Evolutionary conservation across 2,888 invertebrate genomes (phyloP).

Genomic region (Ophion ventricosus): DNA sequence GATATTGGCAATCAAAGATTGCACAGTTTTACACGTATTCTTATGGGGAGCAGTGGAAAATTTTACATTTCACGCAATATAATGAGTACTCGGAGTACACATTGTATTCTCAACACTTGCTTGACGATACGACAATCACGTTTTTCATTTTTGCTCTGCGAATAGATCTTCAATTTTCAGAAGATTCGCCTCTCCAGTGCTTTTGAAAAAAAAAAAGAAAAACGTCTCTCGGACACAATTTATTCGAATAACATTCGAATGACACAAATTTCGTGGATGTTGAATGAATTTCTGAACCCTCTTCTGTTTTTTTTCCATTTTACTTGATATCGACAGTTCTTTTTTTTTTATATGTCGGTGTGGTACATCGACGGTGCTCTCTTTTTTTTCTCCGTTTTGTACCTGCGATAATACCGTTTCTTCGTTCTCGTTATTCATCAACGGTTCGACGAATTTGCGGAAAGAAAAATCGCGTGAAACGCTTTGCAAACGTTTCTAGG

Average conservation of each 20-base stretch:
- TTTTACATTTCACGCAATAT: too few relatives aligned
- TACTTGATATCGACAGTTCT: not conserved
- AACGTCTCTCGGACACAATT: not conserved
- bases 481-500: slow-evolving; percentile 82
- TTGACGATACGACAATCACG: too few relatives aligned
- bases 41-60: too few relatives aligned
- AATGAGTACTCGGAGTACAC: not conserved
- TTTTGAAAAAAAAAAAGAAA: not conserved
- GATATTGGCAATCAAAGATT: too few relatives aligned
- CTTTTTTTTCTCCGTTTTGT: not conserved
- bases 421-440: slow-evolving; percentile 38
- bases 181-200: not conserved
- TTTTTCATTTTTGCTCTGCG: not conserved
- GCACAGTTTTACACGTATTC: too few relatives aligned
- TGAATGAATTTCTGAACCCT: not conserved
- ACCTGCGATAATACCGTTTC: slow-evolving; percentile 7
- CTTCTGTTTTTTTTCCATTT: not conserved
- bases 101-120: not conserved
- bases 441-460: slow-evolving; percentile 14
- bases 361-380: slow-evolving; percentile 41
- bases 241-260: not conserved
- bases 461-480: slow-evolving; percentile 55
- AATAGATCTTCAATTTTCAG: not conserved
- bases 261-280: not conserved
- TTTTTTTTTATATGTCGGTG: slow-evolving; percentile 10